phyloP scores from a whole-genome alignment of 2,797 vertebrate species.

The Yasuhikotakia modesta region DNA sequence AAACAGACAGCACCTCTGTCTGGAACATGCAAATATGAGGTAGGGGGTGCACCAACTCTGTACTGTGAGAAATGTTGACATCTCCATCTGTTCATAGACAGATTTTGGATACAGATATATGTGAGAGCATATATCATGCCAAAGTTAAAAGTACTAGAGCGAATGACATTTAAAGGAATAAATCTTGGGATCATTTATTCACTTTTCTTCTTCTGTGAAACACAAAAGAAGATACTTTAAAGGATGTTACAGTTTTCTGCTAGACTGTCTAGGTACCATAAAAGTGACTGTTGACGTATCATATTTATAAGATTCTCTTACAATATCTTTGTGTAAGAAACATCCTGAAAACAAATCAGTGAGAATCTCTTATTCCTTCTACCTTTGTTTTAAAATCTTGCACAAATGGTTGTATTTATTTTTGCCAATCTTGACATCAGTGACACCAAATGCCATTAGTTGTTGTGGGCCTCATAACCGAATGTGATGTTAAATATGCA shows the following conservation, averaged over 20 bases:
- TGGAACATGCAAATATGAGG: constrained; percentile 35
- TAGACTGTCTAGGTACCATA: not conserved
- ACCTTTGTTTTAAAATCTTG: too few relatives aligned
- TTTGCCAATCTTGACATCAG: not conserved
- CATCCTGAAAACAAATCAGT: too few relatives aligned
- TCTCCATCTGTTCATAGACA: constrained; percentile 48
- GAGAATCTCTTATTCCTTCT: too few relatives aligned
- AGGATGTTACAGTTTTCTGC: not conserved
- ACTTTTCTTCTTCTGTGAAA: not conserved
- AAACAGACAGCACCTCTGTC: constrained; percentile 44
- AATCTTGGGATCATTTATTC: not conserved
- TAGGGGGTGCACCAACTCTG: constrained; percentile 28
- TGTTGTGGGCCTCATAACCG: not conserved
- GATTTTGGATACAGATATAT: constrained; percentile 7
- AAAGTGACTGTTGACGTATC: not conserved
- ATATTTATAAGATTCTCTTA: too few relatives aligned
- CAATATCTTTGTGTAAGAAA: too few relatives aligned
- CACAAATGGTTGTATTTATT: too few relatives aligned
- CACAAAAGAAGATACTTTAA: not conserved
- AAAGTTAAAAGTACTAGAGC: constrained; percentile 9
- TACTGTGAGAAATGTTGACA: constrained; percentile 47
- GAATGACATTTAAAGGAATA: not conserved
- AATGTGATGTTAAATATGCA: too few relatives aligned
- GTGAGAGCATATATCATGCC: not conserved
- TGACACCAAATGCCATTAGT: not conserved